phyloP scores from a whole-genome alignment of 2,797 vertebrate genomes.

The Protosalanx chinensis region DNA sequence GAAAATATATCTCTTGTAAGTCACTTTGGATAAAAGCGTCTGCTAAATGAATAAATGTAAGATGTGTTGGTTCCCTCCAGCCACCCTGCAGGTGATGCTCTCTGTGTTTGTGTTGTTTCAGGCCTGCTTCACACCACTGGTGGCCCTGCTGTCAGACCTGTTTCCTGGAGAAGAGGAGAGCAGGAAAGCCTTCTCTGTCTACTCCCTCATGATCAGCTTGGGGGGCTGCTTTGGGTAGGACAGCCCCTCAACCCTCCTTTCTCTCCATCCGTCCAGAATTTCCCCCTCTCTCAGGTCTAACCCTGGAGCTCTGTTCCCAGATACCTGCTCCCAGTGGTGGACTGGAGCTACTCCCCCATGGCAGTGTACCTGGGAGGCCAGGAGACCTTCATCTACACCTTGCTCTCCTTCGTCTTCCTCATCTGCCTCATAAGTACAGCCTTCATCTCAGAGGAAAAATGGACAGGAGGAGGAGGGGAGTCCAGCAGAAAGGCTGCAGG shows the following conservation, averaged over 20 bases:
- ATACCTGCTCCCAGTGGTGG: slow-evolving; percentile 79
- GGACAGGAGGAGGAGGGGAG: slow-evolving; percentile 15
- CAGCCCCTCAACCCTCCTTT: neutral
- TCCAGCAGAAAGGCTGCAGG: rapidly evolving
- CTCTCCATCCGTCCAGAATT: neutral
- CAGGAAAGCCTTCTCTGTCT: slow-evolving; percentile 79
- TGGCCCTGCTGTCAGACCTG: slow-evolving; percentile 82
- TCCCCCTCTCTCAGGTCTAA: neutral
- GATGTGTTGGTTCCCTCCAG: too few species aligned
- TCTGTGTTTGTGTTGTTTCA: slow-evolving; percentile 18
- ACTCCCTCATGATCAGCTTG: slow-evolving; percentile 82
- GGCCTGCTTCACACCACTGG: slow-evolving; percentile 83
- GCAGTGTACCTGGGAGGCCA: slow-evolving; percentile 77
- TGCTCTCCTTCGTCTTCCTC: slow-evolving; percentile 78
- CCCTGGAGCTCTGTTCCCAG: slow-evolving; percentile 3
- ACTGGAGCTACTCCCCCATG: slow-evolving; percentile 75
- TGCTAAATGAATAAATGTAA: too few species aligned
- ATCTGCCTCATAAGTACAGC: slow-evolving; percentile 73
- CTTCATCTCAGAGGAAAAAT: slow-evolving; percentile 72
- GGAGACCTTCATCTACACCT: slow-evolving; percentile 76
- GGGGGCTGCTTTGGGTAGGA: slow-evolving; percentile 79
- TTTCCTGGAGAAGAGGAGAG: slow-evolving; percentile 79
- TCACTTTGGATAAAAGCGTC: too few species aligned
- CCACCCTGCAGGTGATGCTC: neutral
- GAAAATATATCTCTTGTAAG: too few species aligned